Conservation (phyloP, 2,797 vertebrate species). For the Toxotes lorentzi region DNA sequence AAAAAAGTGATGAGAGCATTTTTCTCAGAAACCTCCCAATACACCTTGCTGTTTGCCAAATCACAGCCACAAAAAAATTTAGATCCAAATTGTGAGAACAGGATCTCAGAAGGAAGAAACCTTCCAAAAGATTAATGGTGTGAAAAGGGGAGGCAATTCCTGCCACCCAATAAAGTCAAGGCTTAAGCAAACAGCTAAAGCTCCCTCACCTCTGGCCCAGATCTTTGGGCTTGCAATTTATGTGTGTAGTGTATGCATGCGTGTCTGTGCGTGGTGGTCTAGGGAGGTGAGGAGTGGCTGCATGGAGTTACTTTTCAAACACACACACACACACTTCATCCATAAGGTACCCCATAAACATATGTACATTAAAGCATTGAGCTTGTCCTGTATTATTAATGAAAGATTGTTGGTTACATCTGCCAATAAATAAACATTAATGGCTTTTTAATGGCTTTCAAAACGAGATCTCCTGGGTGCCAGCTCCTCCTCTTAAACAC, state of each 20-base stretch:
- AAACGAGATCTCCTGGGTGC: conserved; percentile 43
- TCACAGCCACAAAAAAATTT: conserved; percentile 64
- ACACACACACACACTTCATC: conserved; percentile 5
- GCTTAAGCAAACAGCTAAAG: conserved; percentile 69
- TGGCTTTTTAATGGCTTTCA: conserved; percentile 63
- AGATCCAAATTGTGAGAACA: conserved; percentile 64
- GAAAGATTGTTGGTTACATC: conserved; percentile 30
- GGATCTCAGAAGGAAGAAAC: conserved; percentile 65
- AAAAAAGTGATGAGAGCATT: conserved; percentile 29
- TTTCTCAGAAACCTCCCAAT: conserved; percentile 52
- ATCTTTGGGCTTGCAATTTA: conserved; percentile 51
- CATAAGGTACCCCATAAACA: background rate
- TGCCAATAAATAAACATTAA: conserved; percentile 63
- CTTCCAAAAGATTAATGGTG: conserved; percentile 74
- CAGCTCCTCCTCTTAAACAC: conserved; percentile 47
- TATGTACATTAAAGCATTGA: conserved; percentile 13
- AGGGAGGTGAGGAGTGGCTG: conserved; percentile 3
- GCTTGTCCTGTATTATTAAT: conserved; percentile 39
- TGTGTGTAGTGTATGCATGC: conserved; percentile 6
- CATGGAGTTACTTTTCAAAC: conserved; percentile 18
- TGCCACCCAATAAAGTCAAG: conserved; percentile 70
- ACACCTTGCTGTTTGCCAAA: conserved; percentile 65
- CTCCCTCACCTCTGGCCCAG: conserved; percentile 58
- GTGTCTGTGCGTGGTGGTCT: background rate
- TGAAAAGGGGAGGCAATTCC: conserved; percentile 67